These are phyloP conservation scores for Martes martes DNA, from an alignment of 2,113 vertebrate genomes.

Conservation along the genomic window DNA sequence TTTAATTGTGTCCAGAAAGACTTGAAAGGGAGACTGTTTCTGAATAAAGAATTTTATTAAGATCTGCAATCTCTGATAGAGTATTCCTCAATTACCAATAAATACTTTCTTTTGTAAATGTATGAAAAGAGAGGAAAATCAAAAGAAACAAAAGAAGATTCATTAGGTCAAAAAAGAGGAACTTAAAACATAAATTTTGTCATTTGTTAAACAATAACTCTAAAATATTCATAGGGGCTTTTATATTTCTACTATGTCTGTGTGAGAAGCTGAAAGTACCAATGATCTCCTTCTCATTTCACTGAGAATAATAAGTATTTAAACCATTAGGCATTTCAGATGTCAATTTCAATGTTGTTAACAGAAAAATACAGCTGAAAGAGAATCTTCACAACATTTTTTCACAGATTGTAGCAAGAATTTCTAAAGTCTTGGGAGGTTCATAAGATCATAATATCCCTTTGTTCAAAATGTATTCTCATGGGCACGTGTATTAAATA, in stretches of 20 bases:
- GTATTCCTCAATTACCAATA: background rate
- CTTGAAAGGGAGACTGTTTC: background rate
- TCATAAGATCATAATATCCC: background rate
- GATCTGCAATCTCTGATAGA: background rate
- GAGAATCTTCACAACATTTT: background rate
- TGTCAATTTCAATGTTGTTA: background rate
- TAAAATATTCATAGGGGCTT: background rate
- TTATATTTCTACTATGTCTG: background rate
- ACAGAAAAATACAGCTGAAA: background rate
- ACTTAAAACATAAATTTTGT: background rate
- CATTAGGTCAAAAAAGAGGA: background rate
- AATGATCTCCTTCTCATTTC: background rate
- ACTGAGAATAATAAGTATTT: background rate
- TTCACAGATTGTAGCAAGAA: background rate
- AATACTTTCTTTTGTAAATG: background rate
- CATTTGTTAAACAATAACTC: background rate
- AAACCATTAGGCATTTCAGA: background rate
- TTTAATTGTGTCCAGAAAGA: background rate
- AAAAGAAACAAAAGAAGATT: background rate
- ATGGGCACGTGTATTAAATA: background rate
- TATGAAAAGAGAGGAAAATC: background rate
- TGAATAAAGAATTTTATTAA: background rate
- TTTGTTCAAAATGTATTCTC: background rate
- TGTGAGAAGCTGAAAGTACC: background rate
- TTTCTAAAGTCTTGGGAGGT: background rate